A percentile compares a stretch with the other conserved stretches of the same genome.
Evolutionary conservation across 2,113 vertebrate species (phyloP).

Genomic region (Osmerus mordax): DNA sequence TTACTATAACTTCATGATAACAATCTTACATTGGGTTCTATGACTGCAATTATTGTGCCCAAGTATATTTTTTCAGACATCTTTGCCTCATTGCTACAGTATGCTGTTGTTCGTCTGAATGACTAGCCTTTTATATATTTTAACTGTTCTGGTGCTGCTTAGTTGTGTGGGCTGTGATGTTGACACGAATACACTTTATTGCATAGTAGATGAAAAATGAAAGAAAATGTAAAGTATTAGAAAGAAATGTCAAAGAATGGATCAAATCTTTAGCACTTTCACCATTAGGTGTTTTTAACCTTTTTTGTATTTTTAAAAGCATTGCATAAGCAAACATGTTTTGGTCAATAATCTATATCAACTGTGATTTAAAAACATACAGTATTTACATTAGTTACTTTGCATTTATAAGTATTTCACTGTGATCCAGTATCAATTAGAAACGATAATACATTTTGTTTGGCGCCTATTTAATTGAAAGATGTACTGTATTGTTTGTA

Average conservation of each 20-base stretch:
- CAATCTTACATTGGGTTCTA: not conserved
- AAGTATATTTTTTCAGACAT: not conserved
- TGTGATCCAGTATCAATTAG: not conserved
- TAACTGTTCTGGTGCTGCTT: not conserved
- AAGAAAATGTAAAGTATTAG: not conserved
- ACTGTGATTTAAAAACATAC: not conserved
- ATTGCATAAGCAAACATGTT: not conserved
- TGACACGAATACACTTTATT: too few species aligned
- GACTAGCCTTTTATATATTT: not conserved
- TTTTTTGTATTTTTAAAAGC: constrained; percentile 1
- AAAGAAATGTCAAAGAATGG: not conserved
- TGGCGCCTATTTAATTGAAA: not conserved
- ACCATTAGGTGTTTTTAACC: not conserved
- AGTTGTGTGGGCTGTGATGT: not conserved
- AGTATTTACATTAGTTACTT: not conserved
- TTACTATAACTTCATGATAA: not conserved
- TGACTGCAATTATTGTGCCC: not conserved
- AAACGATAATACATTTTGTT: not conserved
- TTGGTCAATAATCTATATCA: not conserved
- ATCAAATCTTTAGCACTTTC: not conserved
- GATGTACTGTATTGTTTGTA: not conserved
- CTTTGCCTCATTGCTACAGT: not conserved
- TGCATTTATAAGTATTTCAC: not conserved
- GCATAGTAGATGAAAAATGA: too few species aligned
- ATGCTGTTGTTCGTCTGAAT: not conserved